A percentile compares a stretch with the other conserved stretches of the same genome.
phyloP scores from a whole-genome alignment of 1,140 invertebrate genomes.

The Papilio aristodemus region DNA sequence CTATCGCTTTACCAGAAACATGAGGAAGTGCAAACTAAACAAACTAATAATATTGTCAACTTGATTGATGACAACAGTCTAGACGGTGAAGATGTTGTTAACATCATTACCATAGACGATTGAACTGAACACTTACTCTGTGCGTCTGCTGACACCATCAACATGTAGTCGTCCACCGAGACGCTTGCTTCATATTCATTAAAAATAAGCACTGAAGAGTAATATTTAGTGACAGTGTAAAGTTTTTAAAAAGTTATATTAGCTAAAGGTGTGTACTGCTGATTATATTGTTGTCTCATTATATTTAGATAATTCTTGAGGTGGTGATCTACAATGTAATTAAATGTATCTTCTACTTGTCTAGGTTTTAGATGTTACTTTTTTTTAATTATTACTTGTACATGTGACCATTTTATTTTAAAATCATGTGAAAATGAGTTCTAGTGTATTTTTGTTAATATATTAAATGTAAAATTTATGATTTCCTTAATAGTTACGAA shows the following conservation, averaged over 20 bases:
- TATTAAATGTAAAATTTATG: too few species aligned
- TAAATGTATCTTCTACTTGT: not conserved
- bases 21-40: constrained; percentile 38
- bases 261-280: not conserved
- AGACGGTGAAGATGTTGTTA: constrained; percentile 46
- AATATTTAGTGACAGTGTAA: not conserved
- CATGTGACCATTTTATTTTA: too few species aligned
- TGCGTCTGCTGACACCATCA: not conserved
- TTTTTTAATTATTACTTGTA: too few species aligned
- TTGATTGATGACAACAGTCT: constrained; percentile 59
- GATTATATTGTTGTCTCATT: too few species aligned
- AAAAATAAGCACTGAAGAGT: not conserved
- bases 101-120: constrained; percentile 61
- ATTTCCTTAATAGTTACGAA: too few species aligned
- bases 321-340: too few species aligned
- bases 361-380: not conserved
- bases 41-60: constrained; percentile 46
- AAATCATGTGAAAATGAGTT: not conserved
- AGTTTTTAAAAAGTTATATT: not conserved
- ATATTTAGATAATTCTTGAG: not conserved
- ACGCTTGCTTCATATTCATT: too few species aligned
- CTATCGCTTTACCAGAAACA: constrained; percentile 61
- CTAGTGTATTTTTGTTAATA: not conserved
- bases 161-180: too few species aligned
- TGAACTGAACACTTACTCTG: constrained; percentile 18